phyloP scores from a whole-genome alignment of 2,888 invertebrate genomes.

The Sisyra terminalis region DNA sequence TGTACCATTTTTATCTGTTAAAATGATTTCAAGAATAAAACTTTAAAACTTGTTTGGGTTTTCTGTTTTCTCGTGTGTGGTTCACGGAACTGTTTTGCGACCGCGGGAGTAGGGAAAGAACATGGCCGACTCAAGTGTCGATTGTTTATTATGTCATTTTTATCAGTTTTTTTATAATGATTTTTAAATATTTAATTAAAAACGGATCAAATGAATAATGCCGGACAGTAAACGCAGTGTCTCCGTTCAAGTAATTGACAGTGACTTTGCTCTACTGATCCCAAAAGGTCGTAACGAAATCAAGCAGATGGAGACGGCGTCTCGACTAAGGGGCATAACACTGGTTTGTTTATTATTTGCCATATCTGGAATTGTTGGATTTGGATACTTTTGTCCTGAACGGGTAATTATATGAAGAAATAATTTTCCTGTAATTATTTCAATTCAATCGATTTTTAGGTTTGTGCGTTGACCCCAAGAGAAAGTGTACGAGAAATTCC shows the following conservation, averaged over 20 bases:
- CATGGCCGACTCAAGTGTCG: no score
- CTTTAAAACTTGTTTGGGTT: no score
- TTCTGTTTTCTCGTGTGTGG: no score
- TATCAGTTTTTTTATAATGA: no score
- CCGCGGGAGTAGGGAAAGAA: no score
- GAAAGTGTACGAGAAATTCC: conserved; percentile 28
- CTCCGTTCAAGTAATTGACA: conserved; percentile 64
- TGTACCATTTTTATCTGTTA: no score
- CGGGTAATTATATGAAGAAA: conserved; percentile 39
- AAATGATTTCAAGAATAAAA: no score
- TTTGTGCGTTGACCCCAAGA: conserved; percentile 55
- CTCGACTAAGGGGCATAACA: conserved; percentile 62
- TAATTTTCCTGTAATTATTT: background rate
- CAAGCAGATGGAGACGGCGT: conserved; percentile 69
- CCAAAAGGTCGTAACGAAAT: conserved; percentile 66
- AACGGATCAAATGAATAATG: conserved; percentile 21
- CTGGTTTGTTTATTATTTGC: conserved; percentile 68
- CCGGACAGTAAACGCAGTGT: conserved; percentile 36
- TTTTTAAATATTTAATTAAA: background rate
- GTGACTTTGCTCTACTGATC: conserved; percentile 63
- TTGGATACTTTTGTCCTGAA: conserved; percentile 81
- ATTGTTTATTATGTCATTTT: no score
- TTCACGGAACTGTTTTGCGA: no score
- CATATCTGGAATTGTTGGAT: conserved; percentile 72
- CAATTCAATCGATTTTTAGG: conserved; percentile 25